Evolutionary conservation across 1,140 invertebrate genomes (phyloP), one percentile per base, ranked within the genome.

Genomic region (Papilio dardanus): DNA sequence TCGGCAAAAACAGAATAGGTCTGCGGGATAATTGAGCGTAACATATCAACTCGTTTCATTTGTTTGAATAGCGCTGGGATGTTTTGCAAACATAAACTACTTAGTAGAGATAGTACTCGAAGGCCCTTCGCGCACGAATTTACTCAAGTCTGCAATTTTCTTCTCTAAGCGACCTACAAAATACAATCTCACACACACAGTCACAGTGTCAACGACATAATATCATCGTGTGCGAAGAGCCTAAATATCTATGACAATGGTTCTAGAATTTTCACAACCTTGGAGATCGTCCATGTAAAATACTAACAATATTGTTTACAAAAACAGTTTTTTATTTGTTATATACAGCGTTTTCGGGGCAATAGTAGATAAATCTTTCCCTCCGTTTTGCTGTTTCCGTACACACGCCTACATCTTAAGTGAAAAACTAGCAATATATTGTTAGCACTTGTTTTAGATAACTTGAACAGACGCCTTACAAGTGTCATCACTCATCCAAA

Each of bases 21-120:
- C 50, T 54, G 50, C 50, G 50, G 21, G 21, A 21, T 54, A 54
- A 54, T 54, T 54, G 50, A 54, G 50, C 50, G 50, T 54, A 24
- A 54, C 50, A 54, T 54, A 54, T 54, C 50, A 54, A 54, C 50
- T 54, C 50, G 21, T 54, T 54, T 10, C 50, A 21, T 54, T 54
- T 54, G 50, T 54, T 54, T 54, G 21, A 24, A 54, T 4, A 54
- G 50, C 21, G 50, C 21, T 54, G 7, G 21, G 50, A 54, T 54
- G 21, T 54, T 24, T 54, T 54, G 19, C 21, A 24, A 54, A 54
- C 50, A 54, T 54, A 24, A 54, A 54, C 50, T 54, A n/a, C 19
- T 24, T 21, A 3, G 7, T 10, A 8, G 7, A 54, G 7, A 21
- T 54, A 46, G 50, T 54, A 24, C 50, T 24, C 35, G n/a, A n/a